Conservation (phyloP, 1,140 invertebrate species). For the Trinorchestia longiramus region DNA sequence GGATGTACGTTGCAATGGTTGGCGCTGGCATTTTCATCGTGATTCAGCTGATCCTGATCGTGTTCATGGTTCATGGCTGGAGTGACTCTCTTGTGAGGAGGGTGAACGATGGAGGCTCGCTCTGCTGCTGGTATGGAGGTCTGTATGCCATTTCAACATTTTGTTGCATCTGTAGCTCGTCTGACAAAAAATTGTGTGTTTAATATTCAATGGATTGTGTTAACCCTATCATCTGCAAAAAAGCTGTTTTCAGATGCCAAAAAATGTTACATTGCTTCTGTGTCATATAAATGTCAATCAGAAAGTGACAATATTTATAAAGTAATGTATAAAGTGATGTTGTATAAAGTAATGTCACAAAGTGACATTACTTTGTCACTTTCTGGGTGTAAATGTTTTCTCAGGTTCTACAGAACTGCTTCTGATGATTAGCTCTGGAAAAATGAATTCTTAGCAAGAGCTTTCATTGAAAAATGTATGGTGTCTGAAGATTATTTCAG, state of each 20-base stretch:
- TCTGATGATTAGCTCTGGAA: no score
- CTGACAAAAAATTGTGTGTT: not conserved
- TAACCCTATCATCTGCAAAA: not conserved
- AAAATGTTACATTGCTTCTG: not conserved
- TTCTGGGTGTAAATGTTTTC: no score
- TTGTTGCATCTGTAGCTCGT: not conserved
- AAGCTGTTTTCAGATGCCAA: not conserved
- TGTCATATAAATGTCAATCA: not conserved
- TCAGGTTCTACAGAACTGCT: no score
- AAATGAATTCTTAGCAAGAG: no score
- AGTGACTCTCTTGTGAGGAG: constrained; percentile 72
- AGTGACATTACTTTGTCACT: no score
- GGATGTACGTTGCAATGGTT: constrained; percentile 75
- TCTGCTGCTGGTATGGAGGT: constrained; percentile 73
- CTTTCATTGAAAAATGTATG: no score
- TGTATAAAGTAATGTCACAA: not conserved
- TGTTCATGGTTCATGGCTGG: constrained; percentile 75
- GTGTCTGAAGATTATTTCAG: no score
- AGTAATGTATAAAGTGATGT: no score
- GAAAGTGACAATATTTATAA: no score
- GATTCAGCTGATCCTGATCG: constrained; percentile 74
- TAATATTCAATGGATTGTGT: not conserved
- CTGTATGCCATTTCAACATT: constrained; percentile 59
- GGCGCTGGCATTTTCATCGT: constrained; percentile 75
- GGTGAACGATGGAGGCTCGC: constrained; percentile 72